Base-by-base conservation (phyloP, 92 coral and sea anemone species). In the Zoanthus gigantus region DNA sequence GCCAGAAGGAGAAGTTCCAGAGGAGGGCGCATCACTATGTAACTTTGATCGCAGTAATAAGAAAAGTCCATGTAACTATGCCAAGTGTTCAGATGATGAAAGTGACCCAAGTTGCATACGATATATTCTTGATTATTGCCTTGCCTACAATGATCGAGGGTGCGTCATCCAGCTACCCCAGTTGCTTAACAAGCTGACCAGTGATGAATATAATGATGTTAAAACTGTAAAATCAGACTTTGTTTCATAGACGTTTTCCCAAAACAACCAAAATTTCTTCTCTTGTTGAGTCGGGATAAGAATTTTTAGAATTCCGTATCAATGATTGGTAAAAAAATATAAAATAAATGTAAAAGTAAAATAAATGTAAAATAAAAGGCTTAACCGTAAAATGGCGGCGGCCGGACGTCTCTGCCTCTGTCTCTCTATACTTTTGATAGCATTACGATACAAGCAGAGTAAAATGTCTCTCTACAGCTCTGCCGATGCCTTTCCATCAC, bases 161-260 rank as follows among this genome's bases (percentile, higher is more conserved):
- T 97, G 99, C 75, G 96, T 97, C 16, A 87, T 95, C n/a, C 93
- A 89, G 72, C 83, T 97, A 72, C 99, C 99, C 11, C 97, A 95
- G 8, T 76, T 93, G 5, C 88, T 97, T 72, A 97, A 94, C 86
- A 97, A 97, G 90, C 90, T 92, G 30, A 72, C 78, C 10, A 67
- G 90, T n/a, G 81, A 90, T 2, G 89, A 93, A 8, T 95, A 92
- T 78, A 32, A 83, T 37, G 48, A 76, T 7, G 78, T 97, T 18
- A 87, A 86, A 44, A 78, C 71, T 58, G 89, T 90, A 92, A 75
- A 72, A 18, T 71, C 92, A 23, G 91, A 91, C 31, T 93, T 87
- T 69, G 46, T 69, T 9, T 10, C 74, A 4, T 69, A 69, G 46
- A 69, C 11, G 45, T 8, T 7, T 18, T 69, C 10, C 47, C 42